Evolutionary conservation across 2,113 vertebrate genomes (phyloP).

Genomic region (Larimichthys polyactis): DNA sequence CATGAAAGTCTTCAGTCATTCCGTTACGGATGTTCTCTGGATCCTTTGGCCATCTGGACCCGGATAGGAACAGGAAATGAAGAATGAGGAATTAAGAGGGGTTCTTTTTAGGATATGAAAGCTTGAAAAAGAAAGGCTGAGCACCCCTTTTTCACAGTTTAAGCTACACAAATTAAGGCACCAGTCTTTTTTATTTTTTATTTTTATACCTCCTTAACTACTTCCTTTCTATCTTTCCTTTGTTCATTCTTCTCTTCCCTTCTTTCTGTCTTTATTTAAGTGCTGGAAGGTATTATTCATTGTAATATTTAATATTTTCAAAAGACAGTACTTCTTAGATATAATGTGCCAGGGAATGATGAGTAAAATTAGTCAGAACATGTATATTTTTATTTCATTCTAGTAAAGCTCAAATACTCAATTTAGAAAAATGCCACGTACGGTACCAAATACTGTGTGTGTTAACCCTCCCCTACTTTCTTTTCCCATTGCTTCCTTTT

Average conservation of each 20-base stretch:
- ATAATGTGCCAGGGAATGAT: neutral
- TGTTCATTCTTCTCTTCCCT: neutral
- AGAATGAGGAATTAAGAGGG: constrained; percentile 71
- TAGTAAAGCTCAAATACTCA: neutral
- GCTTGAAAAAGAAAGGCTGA: constrained; percentile 48
- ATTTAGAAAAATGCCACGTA: neutral
- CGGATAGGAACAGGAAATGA: constrained; percentile 78
- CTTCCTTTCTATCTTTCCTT: neutral
- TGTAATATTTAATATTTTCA: constrained; percentile 2
- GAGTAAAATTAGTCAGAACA: neutral
- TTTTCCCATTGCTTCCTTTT: neutral
- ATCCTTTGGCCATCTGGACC: constrained; percentile 70
- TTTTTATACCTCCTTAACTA: neutral
- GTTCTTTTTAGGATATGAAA: constrained; percentile 62
- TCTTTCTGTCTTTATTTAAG: neutral
- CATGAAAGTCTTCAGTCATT: constrained; percentile 57
- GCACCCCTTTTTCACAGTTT: constrained; percentile 43
- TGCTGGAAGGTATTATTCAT: neutral
- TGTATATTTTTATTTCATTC: neutral
- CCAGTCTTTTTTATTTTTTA: constrained; percentile 3
- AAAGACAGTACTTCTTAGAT: neutral
- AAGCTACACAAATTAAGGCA: constrained; percentile 27
- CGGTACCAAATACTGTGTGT: neutral
- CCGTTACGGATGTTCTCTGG: constrained; percentile 60
- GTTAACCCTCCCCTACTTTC: neutral